Evolutionary conservation across 2,113 vertebrate species (phyloP), one percentile per base, ranked within the genome.

Genomic region (Chrysemys picta): DNA sequence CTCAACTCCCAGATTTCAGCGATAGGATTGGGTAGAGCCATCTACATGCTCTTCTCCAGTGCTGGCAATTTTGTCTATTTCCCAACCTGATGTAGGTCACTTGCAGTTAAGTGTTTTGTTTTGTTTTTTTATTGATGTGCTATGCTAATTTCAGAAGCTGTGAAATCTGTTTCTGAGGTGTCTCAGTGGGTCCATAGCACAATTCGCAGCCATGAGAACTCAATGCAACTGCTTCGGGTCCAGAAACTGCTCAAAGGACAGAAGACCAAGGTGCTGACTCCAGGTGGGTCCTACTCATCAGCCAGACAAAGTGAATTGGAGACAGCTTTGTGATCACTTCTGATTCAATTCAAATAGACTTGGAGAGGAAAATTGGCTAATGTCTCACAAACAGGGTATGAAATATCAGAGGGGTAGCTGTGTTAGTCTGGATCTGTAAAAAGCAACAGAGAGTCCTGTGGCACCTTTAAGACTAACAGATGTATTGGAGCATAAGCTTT

Each of bases 211-310:
- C 99, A 99, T 89, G 98, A 99, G 93, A 99, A 99, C 91, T 98
- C 98, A 91, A 96, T 98, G 95, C 99, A 99, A 95, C 98, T 99
- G 38, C 97, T 85, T 89, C 98, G 99, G 14, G 97, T 99, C 92
- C 99, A 99, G 98, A 99, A 98, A 96, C 96, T 99, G 94, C 98
- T 99, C 89, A 99, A 99, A 91, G 99, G 99, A 85, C 98, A 93
- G 89, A 98, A 98, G 97, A 98, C 98, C 8, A 98, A 97, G 95
- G 95, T 99, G 91, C 92, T 98, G 53, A 96, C 98, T 94, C 96
- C 99, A 99, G 99, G 99, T 99, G 90, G 84, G 91, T 88, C 80
- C 91, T 97, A 47, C 3, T 57, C 8, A 53, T 89, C 27, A 93
- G 13, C 19, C 3, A 12, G n/a, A 80, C 10, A 69, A 49, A 93